Base-by-base conservation (phyloP, 2,797 vertebrate species). In the Steatocranus sp. region DNA sequence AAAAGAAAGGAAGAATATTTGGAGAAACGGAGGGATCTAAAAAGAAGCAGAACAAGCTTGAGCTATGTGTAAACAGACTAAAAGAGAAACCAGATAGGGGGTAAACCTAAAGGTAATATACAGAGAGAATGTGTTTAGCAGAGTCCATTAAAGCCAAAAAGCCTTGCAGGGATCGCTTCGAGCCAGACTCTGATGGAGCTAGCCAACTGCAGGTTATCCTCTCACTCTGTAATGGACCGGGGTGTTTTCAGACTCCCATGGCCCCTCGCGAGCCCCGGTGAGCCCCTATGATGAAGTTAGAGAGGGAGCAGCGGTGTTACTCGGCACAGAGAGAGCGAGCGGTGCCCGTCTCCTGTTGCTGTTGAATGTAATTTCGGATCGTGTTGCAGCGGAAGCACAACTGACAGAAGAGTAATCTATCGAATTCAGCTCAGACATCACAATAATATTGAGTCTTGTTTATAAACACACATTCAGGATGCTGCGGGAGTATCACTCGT, bases 401-500 rank as follows among this genome's bases (percentile, higher is more conserved):
- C 94, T 94, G 92, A 93, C 93, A 94, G 90, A 92, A 90, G 82
- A 89, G 82, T 88, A 94, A 95, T 95, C 93, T 95, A 96, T 95
- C 36, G 92, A 92, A 96, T 95, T 95, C 92, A 91, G 92, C 93
- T 95, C 95, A 93, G 92, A 94, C 93, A 90, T 94, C 95, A 93
- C 94, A 94, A 95, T 93, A 95, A 95, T 94, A 96, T 95, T 95
- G 94, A 95, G 92, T 83, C 93, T 94, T 96, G 93, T 95, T 95
- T 92, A 94, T 95, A 94, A 94, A 96, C 93, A 96, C 92, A 91
- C 92, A 88, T 91, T 93, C 80, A 66, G 88, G 89, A 94, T 91
- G 93, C 89, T 93, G 84, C 86, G 63, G 92, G 88, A 89, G 88
- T 80, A 91, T 92, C 87, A 81, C 88, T 77, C 73, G 20, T 91